Evolutionary conservation across 2,888 invertebrate genomes (phyloP).

Genomic region (Augiades crinisus): DNA sequence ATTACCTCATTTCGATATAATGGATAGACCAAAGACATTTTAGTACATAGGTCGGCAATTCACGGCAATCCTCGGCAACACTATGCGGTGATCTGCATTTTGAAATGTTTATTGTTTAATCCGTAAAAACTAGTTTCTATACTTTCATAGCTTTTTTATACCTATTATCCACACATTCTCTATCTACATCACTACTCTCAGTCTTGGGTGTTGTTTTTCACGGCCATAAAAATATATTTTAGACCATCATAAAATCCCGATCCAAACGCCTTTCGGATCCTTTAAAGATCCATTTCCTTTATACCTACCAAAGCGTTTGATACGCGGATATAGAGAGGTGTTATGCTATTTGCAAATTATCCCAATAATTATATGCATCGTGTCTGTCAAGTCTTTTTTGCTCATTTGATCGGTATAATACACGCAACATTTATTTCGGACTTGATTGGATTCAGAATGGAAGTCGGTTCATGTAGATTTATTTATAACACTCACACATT

Average conservation of each 20-base stretch:
- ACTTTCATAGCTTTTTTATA: background rate
- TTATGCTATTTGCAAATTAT: background rate
- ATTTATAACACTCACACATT: background rate
- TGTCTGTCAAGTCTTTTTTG: slow-evolving; percentile 4
- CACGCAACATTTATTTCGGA: background rate
- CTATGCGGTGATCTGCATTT: too few species aligned
- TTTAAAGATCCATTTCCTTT: background rate
- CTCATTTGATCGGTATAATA: background rate
- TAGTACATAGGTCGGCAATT: too few species aligned
- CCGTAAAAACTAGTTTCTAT: too few species aligned
- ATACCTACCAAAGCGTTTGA: background rate
- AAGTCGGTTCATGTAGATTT: background rate
- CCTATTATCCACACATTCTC: slow-evolving; percentile 3
- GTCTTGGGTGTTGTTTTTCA: slow-evolving; percentile 16
- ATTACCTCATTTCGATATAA: too few species aligned
- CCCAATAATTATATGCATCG: background rate
- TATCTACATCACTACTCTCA: background rate
- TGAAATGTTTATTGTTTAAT: too few species aligned
- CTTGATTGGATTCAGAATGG: slow-evolving; percentile 11
- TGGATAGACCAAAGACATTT: too few species aligned
- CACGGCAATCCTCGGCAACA: too few species aligned
- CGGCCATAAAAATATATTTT: slow-evolving; percentile 6
- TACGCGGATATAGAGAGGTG: background rate
- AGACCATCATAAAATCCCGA: slow-evolving; percentile 5
- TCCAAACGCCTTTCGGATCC: background rate